Evolutionary conservation across 2,888 invertebrate species (phyloP).

Genomic region (Lydus trimaculatus): DNA sequence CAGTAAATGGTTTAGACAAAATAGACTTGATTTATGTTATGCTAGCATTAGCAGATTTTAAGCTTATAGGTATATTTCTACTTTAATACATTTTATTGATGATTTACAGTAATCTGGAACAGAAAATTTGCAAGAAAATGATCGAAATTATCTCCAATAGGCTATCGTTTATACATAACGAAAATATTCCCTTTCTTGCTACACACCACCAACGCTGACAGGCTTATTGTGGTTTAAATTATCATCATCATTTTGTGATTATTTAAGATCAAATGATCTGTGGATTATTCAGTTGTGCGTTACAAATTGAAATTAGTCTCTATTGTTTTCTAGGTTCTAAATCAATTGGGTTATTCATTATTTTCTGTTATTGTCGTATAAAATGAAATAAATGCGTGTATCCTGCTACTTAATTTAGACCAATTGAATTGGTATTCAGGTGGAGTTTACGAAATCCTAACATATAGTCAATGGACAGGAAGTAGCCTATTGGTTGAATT

Average conservation of each 20-base stretch:
- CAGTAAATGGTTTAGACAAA: background rate
- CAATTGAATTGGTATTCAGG: background rate
- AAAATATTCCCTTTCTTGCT: no score
- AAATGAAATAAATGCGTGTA: background rate
- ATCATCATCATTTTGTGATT: no score
- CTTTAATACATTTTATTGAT: background rate
- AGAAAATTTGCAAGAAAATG: background rate
- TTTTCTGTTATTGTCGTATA: no score
- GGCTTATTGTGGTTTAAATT: no score
- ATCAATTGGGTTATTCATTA: no score
- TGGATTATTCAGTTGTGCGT: no score
- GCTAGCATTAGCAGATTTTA: background rate
- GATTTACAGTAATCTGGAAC: background rate
- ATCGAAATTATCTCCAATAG: no score
- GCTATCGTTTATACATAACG: no score
- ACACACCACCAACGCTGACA: no score
- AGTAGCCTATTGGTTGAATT: background rate
- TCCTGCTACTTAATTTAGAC: background rate
- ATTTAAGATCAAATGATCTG: no score
- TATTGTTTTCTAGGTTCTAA: no score
- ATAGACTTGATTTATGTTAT: background rate
- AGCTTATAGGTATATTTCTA: background rate
- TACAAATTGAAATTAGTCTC: no score
- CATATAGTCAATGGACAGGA: background rate
- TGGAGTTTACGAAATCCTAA: background rate